A percentile compares a stretch with the other conserved stretches of the same genome.
Conservation (phyloP, 1,140 invertebrate species). For the Rhagoletis pomonella region DNA sequence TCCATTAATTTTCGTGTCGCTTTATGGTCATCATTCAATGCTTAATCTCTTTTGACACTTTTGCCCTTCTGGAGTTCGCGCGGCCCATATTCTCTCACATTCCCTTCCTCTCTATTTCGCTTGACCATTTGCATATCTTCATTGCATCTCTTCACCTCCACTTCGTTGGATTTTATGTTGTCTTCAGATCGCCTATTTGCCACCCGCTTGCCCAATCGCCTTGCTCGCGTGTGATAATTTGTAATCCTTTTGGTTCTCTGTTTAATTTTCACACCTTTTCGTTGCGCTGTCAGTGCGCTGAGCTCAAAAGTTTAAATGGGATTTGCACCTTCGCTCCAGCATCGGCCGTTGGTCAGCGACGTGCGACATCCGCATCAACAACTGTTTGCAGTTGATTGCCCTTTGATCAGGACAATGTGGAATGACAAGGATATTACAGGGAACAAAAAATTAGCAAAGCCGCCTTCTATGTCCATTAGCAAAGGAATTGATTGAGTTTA, state of each 20-base stretch:
- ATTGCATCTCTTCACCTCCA: neutral
- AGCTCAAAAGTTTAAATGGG: conserved; percentile 28
- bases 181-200: conserved; percentile 49
- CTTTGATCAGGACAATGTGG: neutral
- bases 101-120: neutral
- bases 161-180: conserved; percentile 29
- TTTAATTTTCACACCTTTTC: conserved; percentile 56
- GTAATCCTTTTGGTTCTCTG: conserved; percentile 54
- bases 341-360: conserved; percentile 20
- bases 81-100: neutral
- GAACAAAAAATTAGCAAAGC: conserved; percentile 1
- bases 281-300: neutral
- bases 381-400: neutral
- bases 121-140: neutral
- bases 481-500: neutral
- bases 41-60: conserved; percentile 41
- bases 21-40: conserved; percentile 38
- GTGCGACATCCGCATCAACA: neutral
- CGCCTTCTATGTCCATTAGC: neutral
- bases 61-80: neutral
- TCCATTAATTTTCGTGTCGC: neutral
- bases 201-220: conserved; percentile 21
- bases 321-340: conserved; percentile 35
- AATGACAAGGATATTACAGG: neutral
- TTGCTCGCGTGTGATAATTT: conserved; percentile 54